These are phyloP conservation scores for Bostrychus sinensis DNA, from an alignment of 2,113 vertebrate genomes.

Conservation along the genomic window DNA sequence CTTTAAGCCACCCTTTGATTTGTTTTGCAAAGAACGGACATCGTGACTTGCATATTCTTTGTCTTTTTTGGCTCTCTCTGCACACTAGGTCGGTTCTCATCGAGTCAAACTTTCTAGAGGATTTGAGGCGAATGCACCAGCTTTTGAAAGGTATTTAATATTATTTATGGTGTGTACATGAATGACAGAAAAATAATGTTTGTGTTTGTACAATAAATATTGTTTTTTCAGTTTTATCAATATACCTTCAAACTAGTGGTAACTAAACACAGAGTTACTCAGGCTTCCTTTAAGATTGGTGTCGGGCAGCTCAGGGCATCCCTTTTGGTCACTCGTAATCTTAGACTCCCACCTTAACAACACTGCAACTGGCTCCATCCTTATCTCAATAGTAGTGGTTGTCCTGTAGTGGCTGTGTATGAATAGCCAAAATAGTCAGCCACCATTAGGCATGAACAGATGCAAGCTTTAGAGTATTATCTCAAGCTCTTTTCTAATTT, in stretches of 20 bases:
- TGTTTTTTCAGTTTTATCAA: not conserved
- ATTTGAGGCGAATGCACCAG: conserved; percentile 96
- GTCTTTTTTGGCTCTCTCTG: conserved; percentile 29
- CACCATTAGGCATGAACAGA: not conserved
- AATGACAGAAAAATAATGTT: no score
- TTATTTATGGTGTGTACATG: not conserved
- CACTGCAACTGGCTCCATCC: not conserved
- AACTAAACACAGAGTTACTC: not conserved
- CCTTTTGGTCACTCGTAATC: conserved; percentile 16
- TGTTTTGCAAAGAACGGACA: not conserved
- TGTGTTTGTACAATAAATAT: no score
- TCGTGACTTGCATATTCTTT: conserved; percentile 35
- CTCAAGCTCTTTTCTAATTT: not conserved
- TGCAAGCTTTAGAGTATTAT: not conserved
- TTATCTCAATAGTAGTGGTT: conserved; percentile 30
- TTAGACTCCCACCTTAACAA: conserved; percentile 25
- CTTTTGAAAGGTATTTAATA: conserved; percentile 91
- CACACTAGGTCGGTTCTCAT: conserved; percentile 93
- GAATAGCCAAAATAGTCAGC: not conserved
- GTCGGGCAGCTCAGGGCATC: not conserved
- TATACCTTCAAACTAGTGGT: not conserved
- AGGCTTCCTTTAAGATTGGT: not conserved
- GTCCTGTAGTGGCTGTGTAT: not conserved
- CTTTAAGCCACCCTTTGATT: not conserved
- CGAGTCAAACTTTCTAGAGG: conserved; percentile 97